Conservation (phyloP, 2,888 invertebrate species). For the Lasioglossum vierecki region DNA sequence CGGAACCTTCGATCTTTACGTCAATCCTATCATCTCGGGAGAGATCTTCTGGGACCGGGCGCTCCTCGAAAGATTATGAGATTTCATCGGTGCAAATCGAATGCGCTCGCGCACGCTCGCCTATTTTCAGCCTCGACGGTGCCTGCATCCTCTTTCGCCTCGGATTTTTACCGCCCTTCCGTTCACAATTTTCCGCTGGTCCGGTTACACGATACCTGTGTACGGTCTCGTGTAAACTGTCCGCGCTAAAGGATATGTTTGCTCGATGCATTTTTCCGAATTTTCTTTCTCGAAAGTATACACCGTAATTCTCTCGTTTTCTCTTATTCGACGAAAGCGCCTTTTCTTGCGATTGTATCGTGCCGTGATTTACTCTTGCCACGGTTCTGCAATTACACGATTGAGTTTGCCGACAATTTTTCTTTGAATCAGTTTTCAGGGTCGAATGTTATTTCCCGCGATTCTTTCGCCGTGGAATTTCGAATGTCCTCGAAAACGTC, state of each 20-base stretch:
- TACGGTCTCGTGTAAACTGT: conserved; percentile 4
- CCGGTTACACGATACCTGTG: conserved; percentile 13
- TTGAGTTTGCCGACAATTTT: neutral
- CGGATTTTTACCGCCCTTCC: conserved; percentile 18
- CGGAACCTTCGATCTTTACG: conserved; percentile 20
- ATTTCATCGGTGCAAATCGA: conserved; percentile 72
- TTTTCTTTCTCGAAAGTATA: neutral
- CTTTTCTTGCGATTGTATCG: neutral
- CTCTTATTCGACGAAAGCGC: neutral
- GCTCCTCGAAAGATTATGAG: conserved; percentile 73
- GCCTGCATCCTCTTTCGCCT: conserved; percentile 3
- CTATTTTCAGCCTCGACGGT: conserved; percentile 48
- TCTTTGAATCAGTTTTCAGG: neutral
- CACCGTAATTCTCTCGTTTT: neutral
- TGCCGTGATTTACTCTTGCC: neutral
- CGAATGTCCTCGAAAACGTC: neutral
- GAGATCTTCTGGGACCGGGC: conserved; percentile 49
- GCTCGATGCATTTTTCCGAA: neutral
- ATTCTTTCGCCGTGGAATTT: neutral
- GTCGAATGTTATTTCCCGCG: neutral
- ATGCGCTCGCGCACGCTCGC: conserved; percentile 54
- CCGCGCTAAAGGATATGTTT: neutral
- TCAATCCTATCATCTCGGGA: conserved; percentile 56
- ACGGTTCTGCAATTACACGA: neutral
- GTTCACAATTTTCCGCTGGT: conserved; percentile 34